A percentile compares a stretch with the other conserved stretches of the same genome.
Conservation (phyloP, 2,888 invertebrate genomes). For the Allolobophora icterica region DNA sequence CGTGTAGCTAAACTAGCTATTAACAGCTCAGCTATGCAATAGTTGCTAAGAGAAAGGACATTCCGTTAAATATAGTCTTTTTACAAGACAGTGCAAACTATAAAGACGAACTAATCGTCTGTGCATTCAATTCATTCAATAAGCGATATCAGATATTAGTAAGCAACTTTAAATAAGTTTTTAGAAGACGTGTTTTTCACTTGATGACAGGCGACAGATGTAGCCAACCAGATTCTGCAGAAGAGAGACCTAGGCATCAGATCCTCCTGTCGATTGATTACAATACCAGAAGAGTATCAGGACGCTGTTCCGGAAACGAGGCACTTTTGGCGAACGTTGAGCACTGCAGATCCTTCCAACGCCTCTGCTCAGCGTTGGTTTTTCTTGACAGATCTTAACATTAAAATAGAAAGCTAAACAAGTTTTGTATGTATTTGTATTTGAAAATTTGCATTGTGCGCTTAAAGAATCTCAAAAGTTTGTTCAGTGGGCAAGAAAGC, state of each 20-base stretch:
- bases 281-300: conserved; percentile 73
- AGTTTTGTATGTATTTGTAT: neutral
- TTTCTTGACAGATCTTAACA: neutral
- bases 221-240: conserved; percentile 81
- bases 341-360: conserved; percentile 21
- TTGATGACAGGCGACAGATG: conserved; percentile 73
- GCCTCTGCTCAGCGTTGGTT: neutral
- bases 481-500: neutral
- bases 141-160: neutral
- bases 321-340: conserved; percentile 79
- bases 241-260: conserved; percentile 87
- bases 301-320: conserved; percentile 59
- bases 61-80: too few species aligned
- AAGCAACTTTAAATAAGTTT: neutral
- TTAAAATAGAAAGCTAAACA: neutral
- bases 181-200: neutral
- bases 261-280: conserved; percentile 71
- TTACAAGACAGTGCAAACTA: too few species aligned
- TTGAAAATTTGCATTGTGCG: neutral
- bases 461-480: neutral
- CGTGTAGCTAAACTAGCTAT: too few species aligned
- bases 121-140: neutral
- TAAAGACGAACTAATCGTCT: too few species aligned
- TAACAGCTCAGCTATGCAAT: too few species aligned
- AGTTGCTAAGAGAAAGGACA: too few species aligned